Percentiles rank a stretch among this genome's conserved stretches.
phyloP scores from a whole-genome alignment of 2,797 vertebrate species.

The Lophotriccus pileatus region DNA sequence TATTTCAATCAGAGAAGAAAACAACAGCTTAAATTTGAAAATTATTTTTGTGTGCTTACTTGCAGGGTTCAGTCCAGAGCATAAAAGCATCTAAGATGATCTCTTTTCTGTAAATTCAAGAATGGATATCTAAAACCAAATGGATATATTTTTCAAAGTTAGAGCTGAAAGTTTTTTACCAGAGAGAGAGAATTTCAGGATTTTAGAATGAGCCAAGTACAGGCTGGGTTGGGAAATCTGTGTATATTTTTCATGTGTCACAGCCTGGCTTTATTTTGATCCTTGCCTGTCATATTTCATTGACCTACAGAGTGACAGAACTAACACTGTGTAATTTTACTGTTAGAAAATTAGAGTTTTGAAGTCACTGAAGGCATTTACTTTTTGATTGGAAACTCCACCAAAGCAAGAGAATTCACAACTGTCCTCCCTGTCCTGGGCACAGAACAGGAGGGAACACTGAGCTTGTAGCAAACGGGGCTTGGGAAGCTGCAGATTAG shows the following conservation, averaged over 20 bases:
- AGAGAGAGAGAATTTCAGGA: background rate
- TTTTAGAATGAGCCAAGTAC: background rate
- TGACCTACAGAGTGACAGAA: background rate
- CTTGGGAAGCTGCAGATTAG: background rate
- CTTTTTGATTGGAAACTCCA: background rate
- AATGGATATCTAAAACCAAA: background rate
- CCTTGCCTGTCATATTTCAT: background rate
- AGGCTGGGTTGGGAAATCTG: background rate
- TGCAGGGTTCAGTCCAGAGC: background rate
- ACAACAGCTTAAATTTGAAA: background rate
- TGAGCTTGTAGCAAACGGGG: background rate
- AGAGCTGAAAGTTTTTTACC: background rate
- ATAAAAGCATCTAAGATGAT: background rate
- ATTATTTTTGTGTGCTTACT: background rate
- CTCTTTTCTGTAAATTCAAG: background rate
- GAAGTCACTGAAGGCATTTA: background rate
- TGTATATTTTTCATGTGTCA: background rate
- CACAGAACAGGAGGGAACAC: background rate
- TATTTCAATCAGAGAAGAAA: background rate
- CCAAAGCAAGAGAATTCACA: background rate
- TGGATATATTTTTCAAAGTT: background rate
- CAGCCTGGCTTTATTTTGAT: background rate
- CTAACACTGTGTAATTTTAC: background rate
- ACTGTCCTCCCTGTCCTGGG: background rate
- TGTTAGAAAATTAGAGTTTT: background rate